These are phyloP conservation scores for Stegostoma tigrinum DNA, from an alignment of 2,113 vertebrate species.

Conservation along the genomic window DNA sequence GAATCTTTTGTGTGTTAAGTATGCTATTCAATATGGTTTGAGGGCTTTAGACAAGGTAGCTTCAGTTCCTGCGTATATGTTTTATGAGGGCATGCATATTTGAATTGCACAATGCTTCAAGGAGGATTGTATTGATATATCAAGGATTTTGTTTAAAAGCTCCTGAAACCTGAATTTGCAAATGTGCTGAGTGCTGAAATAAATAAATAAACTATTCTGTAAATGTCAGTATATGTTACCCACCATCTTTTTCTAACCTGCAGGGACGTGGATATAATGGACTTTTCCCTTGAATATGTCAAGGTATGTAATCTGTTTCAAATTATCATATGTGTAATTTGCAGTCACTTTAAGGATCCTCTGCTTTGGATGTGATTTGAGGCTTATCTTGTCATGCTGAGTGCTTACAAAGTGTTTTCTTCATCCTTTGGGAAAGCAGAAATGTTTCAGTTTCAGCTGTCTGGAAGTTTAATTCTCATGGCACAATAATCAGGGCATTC, in stretches of 20 bases:
- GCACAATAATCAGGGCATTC: background rate
- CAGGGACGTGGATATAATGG: conserved; percentile 62
- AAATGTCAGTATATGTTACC: background rate
- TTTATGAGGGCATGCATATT: background rate
- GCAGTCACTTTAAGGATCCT: no score
- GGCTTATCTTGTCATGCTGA: background rate
- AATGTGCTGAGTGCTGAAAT: background rate
- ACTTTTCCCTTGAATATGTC: conserved; percentile 67
- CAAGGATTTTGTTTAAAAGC: background rate
- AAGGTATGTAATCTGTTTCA: conserved; percentile 61
- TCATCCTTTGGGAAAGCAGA: no score
- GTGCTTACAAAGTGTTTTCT: background rate
- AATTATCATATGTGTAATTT: background rate
- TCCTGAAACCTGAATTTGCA: background rate
- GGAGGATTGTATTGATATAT: background rate
- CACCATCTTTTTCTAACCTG: conserved; percentile 46
- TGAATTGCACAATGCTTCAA: background rate
- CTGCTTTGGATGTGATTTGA: background rate
- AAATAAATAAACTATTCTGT: background rate
- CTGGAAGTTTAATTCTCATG: background rate
- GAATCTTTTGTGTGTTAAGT: background rate
- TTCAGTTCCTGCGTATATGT: background rate
- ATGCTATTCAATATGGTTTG: background rate
- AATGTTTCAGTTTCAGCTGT: background rate
- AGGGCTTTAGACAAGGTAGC: background rate